Conservation (phyloP, 2,797 vertebrate species). For the Falco concolor region DNA sequence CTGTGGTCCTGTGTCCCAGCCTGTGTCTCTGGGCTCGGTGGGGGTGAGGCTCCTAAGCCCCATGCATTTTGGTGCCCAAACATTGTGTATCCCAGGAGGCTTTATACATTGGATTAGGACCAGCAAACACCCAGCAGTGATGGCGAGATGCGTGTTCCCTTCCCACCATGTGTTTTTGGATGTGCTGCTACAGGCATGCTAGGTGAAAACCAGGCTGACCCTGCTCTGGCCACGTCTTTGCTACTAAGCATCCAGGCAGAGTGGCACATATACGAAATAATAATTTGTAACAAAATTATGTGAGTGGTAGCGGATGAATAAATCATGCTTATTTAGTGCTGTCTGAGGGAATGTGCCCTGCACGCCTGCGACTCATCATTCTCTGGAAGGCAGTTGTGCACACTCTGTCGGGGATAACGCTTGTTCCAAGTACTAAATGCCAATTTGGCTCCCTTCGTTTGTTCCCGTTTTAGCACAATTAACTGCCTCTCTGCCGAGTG, state of each 20-base stretch:
- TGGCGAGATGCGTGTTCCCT: rapidly evolving
- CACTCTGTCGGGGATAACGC: background rate
- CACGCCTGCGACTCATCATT: background rate
- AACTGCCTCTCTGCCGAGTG: background rate
- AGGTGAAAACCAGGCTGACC: background rate
- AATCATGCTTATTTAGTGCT: background rate
- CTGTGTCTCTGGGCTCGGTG: rapidly evolving
- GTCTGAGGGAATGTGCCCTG: background rate
- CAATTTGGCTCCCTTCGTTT: slow-evolving; percentile 25
- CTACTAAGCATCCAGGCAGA: background rate
- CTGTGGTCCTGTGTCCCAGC: rapidly evolving
- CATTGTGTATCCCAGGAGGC: background rate
- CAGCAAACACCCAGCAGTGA: rapidly evolving
- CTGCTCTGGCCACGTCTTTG: rapidly evolving
- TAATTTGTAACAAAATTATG: background rate
- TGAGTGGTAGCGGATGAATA: background rate
- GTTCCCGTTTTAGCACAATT: background rate
- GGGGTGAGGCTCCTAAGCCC: background rate
- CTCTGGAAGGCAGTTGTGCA: slow-evolving; percentile 12
- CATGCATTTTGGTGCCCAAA: background rate
- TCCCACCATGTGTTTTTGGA: rapidly evolving
- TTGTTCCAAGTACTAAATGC: slow-evolving; percentile 29
- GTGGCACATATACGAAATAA: background rate
- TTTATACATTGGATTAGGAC: rapidly evolving
- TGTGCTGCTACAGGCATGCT: background rate